Percentiles rank a stretch among this genome's conserved stretches.
Evolutionary conservation across 2,797 vertebrate genomes (phyloP).

Genomic region (Peromyscus melanophrys): DNA sequence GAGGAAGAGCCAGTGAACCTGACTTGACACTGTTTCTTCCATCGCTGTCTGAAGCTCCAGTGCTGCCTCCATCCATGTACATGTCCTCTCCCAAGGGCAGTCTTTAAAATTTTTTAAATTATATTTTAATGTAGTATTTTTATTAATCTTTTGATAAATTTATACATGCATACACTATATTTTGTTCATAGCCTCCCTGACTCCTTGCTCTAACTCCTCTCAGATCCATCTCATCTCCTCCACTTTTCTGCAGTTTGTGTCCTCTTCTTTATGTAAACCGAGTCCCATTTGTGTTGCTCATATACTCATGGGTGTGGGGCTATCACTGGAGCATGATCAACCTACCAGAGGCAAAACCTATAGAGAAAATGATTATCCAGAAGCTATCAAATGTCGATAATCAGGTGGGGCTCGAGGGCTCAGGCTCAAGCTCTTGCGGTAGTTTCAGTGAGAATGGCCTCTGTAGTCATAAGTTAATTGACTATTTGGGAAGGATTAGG

Average conservation of each 20-base stretch:
- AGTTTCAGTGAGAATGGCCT: background rate
- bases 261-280: background rate
- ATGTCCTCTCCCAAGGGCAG: background rate
- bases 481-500: background rate
- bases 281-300: background rate
- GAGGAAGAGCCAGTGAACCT: background rate
- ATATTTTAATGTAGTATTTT: background rate
- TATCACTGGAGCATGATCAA: background rate
- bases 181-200: background rate
- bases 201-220: background rate
- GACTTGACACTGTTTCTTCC: background rate
- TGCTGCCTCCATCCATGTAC: background rate
- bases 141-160: background rate
- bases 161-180: background rate
- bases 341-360: background rate
- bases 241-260: background rate
- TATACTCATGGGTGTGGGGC: background rate
- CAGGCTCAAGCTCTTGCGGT: background rate
- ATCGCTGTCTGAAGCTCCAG: background rate
- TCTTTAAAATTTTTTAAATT: background rate
- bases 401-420: background rate
- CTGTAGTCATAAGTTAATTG: background rate
- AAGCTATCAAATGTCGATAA: background rate
- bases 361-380: background rate
- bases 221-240: background rate